Evolutionary conservation across 35 echinoderm and acorn worm genomes (phyloP), one percentile per base, ranked within the genome.

Genomic region (Chiridota heheva): DNA sequence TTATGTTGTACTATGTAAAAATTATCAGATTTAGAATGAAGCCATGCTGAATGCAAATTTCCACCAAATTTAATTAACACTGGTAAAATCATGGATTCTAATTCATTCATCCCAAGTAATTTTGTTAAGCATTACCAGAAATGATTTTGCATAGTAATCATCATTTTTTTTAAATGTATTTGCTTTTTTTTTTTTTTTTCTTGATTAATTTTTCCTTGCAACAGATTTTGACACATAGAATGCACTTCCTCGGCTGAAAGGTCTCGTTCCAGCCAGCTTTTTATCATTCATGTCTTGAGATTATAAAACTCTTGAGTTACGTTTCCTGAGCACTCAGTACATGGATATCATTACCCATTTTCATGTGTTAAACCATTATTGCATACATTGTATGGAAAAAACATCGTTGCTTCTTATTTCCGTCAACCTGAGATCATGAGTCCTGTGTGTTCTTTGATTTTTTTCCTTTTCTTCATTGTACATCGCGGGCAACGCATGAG

Each of bases 351-450:
- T 78, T 78, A 78, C 75, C 75, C 75, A 78, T 78, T 78, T 57
- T 78, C 75, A 78, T 78, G 62, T 78, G 75, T 78, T 78, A 78
- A 78, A 58, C 75, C 49, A 60, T 78, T 60, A 60, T 78, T 78
- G 75, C 75, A 78, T 78, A 78, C 75, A 78, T 78, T 62, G 75
- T 78, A 78, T 78, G 75, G 75, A n/a, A n/a, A 78, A 78, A 78
- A 78, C 75, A 78, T 78, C 62, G 75, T 78, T 78, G 75, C 75
- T 78, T 62, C 75, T 78, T 78, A 60, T 26, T 78, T 60, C 55
- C 62, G 38, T 60, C 51, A 78, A 78, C 75, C 62, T 25, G 51
- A 78, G 40, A 78, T 78, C 75, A 78, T 39, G 75, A 60, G 75
- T 78, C 75, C 42, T 76, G 75, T 78, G 75, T 78, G 75, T 60